Base-by-base conservation (phyloP, 1,140 invertebrate genomes). In the Megathymus violae region DNA sequence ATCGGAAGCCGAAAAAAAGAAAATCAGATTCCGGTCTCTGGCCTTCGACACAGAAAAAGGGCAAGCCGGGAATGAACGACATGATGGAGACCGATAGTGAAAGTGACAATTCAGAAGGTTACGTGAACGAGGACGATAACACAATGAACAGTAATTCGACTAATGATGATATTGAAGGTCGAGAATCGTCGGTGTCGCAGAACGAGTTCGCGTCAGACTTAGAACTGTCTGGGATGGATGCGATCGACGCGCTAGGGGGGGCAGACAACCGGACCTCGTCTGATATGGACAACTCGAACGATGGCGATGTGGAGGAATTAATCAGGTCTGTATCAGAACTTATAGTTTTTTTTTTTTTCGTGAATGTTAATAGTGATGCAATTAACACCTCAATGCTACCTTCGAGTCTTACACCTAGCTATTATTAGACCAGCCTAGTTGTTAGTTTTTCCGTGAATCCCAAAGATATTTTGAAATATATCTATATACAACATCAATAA, bases 21-120 rank as follows among this genome's bases (percentile, higher is more conserved):
- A 91, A 91, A 75, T 78, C 81, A 0, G 91, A 92, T 16, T 54
- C 69, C 1, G 79, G 85, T 19, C 51, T 78, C 3, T 89, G 88
- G 79, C 68, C 77, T 1, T 48, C 80, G 2, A 66, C 56, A 15
- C 81, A 78, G 46, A 92, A 91, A 59, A 90, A 88, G 50, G 85
- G 82, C 5, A 91, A 91, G 50, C 82, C 88, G 0, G 83, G 79
- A 0, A 82, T 88, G 66, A 79, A 74, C 9, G 86, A 88, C 16
- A 69, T 87, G 66, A 74, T 78, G 13, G 94, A 95, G 48, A 93
- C 94, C 3, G 95, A 94, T 0, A 95, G 94, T 64, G 94, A 94
- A 4, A 87, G 94, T 92, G 47, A 95, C 85, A 66, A 94, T 91
- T 67, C 84, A 80, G 66, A 95, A 88, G 63, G 94, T 87, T 74